Evolutionary conservation across 2,113 vertebrate genomes (phyloP).

Genomic region (Aphyosemion australe): DNA sequence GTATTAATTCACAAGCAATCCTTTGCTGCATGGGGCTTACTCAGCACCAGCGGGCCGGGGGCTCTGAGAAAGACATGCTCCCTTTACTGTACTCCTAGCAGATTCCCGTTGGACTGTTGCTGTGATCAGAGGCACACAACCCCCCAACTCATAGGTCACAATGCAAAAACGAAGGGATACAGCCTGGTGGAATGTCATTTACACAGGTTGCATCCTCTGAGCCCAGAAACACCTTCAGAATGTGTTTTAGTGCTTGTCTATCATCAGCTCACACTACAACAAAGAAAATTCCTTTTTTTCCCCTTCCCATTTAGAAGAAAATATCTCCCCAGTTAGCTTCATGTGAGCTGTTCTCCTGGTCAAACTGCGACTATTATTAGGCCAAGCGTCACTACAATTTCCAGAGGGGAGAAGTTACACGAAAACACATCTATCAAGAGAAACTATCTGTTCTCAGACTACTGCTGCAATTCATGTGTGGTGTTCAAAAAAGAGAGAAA

Average conservation of each 20-base stretch:
- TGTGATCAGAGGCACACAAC: constrained; percentile 59
- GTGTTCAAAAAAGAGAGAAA: constrained; percentile 4
- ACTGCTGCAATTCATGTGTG: constrained; percentile 8
- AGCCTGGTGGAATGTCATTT: constrained; percentile 74
- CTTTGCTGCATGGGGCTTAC: constrained; percentile 75
- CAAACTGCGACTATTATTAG: constrained; percentile 44
- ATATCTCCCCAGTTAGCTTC: constrained; percentile 21
- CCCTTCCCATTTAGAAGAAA: constrained; percentile 28
- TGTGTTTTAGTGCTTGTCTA: constrained; percentile 40
- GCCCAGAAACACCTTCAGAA: constrained; percentile 64
- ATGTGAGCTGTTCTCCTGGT: constrained; percentile 45
- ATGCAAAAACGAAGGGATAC: constrained; percentile 46
- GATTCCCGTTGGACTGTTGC: constrained; percentile 63
- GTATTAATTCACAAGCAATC: constrained; percentile 77
- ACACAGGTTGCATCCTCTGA: constrained; percentile 69
- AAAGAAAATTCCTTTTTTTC: constrained; percentile 17
- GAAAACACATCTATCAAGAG: constrained; percentile 36
- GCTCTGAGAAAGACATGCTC: constrained; percentile 69
- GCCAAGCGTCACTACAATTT: constrained; percentile 29
- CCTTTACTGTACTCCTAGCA: constrained; percentile 69
- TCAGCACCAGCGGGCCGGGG: constrained; percentile 77
- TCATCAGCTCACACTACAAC: constrained; percentile 37
- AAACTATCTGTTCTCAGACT: constrained; percentile 26
- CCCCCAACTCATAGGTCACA: constrained; percentile 67
- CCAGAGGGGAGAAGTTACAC: constrained; percentile 40